These are phyloP conservation scores for Gymnocephalus cernua DNA, from an alignment of 2,113 vertebrate genomes.

Conservation along the genomic window DNA sequence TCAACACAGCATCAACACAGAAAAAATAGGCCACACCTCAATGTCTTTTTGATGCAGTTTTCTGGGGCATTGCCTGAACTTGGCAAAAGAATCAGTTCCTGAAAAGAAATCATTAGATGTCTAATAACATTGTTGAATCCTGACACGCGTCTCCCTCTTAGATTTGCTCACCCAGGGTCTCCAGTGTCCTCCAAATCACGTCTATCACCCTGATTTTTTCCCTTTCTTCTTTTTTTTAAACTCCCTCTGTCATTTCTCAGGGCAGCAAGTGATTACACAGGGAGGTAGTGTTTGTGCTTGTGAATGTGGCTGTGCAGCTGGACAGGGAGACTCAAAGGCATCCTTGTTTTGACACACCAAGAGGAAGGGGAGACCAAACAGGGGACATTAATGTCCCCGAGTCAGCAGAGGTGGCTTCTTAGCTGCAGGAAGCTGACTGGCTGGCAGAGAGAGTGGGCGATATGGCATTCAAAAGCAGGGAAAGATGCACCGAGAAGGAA, in stretches of 20 bases:
- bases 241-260: conserved; percentile 67
- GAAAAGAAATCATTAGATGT: conserved; percentile 3
- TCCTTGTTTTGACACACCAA: conserved; percentile 81
- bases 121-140: conserved; percentile 38
- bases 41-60: conserved; percentile 8
- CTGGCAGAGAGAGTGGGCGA: conserved; percentile 68
- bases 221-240: conserved; percentile 48
- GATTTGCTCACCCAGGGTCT: conserved; percentile 34
- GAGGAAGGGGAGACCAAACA: conserved; percentile 81
- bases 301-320: conserved; percentile 85
- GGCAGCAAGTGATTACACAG: conserved; percentile 75
- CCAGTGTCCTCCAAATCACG: conserved; percentile 33
- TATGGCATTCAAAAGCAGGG: conserved; percentile 71
- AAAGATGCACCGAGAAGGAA: conserved; percentile 59
- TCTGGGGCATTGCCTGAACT: conserved; percentile 11
- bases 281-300: conserved; percentile 79
- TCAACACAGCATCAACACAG: conserved; percentile 13
- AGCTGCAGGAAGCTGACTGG: conserved; percentile 79
- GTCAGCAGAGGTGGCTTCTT: conserved; percentile 75
- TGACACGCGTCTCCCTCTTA: neutral
- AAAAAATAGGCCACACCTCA: conserved; percentile 45
- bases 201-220: conserved; percentile 60
- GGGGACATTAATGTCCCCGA: conserved; percentile 78
- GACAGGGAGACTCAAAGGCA: conserved; percentile 81
- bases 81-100: conserved; percentile 20